phyloP scores from a whole-genome alignment of 2,797 vertebrate species.

The Kryptopterus vitreolus region DNA sequence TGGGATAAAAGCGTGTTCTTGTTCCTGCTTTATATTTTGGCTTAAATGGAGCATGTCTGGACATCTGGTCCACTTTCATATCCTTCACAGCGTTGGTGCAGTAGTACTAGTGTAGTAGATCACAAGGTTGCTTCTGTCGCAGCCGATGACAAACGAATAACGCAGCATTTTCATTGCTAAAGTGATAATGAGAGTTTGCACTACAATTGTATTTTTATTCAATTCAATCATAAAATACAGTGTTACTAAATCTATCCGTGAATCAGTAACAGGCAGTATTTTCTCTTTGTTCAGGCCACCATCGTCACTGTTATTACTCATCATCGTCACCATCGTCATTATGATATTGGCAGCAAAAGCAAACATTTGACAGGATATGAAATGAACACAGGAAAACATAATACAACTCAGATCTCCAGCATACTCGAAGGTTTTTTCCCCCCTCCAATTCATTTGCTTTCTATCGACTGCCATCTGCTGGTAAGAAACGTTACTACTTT shows the following conservation, averaged over 20 bases:
- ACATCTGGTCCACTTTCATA: constrained; percentile 27
- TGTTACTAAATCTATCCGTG: background rate
- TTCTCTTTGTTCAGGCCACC: background rate
- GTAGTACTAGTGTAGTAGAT: background rate
- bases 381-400: constrained; percentile 10
- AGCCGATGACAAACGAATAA: background rate
- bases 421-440: background rate
- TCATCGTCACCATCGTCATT: background rate
- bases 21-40: constrained; percentile 22
- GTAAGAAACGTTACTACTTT: constrained; percentile 30
- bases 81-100: constrained; percentile 18
- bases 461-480: constrained; percentile 64
- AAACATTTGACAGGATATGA: background rate
- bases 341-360: background rate
- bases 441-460: constrained; percentile 28
- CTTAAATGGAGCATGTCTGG: constrained; percentile 15
- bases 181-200: background rate
- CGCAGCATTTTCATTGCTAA: constrained; percentile 9
- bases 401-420: constrained; percentile 2
- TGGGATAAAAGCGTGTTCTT: constrained; percentile 8
- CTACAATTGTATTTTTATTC: background rate
- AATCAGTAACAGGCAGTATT: background rate
- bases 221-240: background rate
- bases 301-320: too few relatives aligned
- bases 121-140: background rate